Evolutionary conservation across 2,888 invertebrate species (phyloP).

Genomic region (Acleris literana): DNA sequence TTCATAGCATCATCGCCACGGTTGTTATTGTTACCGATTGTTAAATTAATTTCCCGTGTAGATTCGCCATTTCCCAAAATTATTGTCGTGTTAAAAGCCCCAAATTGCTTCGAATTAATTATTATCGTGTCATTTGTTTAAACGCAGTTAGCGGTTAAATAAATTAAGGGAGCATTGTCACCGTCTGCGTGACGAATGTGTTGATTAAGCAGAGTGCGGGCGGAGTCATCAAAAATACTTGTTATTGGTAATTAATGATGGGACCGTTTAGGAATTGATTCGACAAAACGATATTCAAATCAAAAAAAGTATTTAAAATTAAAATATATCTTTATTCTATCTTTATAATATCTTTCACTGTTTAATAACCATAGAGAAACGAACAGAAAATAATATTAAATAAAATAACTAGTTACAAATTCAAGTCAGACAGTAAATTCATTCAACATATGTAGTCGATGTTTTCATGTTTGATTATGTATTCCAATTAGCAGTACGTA

Average conservation of each 20-base stretch:
- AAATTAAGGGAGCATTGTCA: slow-evolving; percentile 19
- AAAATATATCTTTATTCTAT: no score
- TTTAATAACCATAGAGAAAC: no score
- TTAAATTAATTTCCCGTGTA: slow-evolving; percentile 72
- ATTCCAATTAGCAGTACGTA: slow-evolving; percentile 11
- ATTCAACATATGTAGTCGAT: no score
- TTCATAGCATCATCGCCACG: slow-evolving; percentile 59
- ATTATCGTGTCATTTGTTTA: slow-evolving; percentile 57
- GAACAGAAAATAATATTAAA: no score
- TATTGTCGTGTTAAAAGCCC: slow-evolving; percentile 61
- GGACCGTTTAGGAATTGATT: neutral
- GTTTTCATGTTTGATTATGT: no score
- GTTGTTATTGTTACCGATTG: slow-evolving; percentile 74
- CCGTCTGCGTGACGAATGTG: slow-evolving; percentile 1
- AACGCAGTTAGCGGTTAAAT: slow-evolving; percentile 30
- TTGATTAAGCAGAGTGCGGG: neutral
- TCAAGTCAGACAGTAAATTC: no score
- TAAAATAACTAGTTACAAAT: no score
- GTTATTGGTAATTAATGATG: neutral
- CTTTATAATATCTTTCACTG: no score
- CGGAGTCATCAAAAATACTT: neutral
- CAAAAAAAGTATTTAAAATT: neutral
- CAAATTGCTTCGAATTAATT: slow-evolving; percentile 65
- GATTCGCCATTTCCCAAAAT: slow-evolving; percentile 57
- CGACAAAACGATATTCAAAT: slow-evolving; percentile 1